Base-by-base conservation (phyloP, 2,888 invertebrate genomes). In the Dione vanillae region DNA sequence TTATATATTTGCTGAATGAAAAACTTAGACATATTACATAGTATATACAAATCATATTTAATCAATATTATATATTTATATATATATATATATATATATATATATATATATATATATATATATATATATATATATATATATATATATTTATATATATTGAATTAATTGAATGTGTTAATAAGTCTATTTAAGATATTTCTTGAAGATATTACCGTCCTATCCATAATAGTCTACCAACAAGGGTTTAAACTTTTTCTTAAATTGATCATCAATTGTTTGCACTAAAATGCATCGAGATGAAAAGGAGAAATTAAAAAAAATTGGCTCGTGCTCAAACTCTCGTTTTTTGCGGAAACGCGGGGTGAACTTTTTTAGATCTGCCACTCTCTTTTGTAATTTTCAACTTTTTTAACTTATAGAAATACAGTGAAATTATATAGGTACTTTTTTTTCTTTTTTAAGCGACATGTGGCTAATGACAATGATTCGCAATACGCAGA, bases 211-310 rank as follows among this genome's bases (percentile, higher is more conserved):
- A 19, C 16, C 0, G 65, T 67, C 83, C 16, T 81, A 83, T 90
- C 91, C 86, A 84, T 47, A 78, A 64, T 77, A 79, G 68, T 71
- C 75, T 77, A 73, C 37, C 77, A 66, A 65, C 68, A 71, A 78
- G 69, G 72, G 75, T 75, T 71, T 67, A 77, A 77, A 80, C 86
- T 88, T 91, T 91, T 92, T 90, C 85, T 86, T 86, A 87, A 88
- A 90, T 91, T 86, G 86, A 89, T 89, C 89, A 88, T 77, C 88
- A 89, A 90, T 92, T 91, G 90, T 88, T 80, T 82, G 85, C 78
- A 83, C 83, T 82, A 84, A 85, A 85, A 85, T 85, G 80, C 83
- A 82, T 82, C 75, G 78, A 79, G 81, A 82, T 84, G 82, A 78
- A 78, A 80, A 79, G 80, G 80, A 80, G 47, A 81, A 82, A 78